phyloP scores from a whole-genome alignment of 2,888 invertebrate species.

The Acanthosoma haemorrhoidale region DNA sequence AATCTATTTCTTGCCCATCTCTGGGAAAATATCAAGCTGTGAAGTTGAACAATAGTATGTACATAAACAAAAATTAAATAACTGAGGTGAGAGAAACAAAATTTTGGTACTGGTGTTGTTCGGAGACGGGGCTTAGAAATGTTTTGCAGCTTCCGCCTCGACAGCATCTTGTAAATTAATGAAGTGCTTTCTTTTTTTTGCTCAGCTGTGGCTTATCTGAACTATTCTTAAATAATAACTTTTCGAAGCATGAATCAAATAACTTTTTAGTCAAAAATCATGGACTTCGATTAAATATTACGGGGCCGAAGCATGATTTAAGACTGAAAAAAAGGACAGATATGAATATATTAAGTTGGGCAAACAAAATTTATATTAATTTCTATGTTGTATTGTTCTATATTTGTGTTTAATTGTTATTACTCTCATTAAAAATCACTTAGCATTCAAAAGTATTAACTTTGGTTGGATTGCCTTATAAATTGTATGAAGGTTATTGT shows the following conservation, averaged over 20 bases:
- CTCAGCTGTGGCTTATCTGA: neutral
- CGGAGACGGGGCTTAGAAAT: neutral
- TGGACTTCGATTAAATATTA: neutral
- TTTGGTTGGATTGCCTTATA: no score
- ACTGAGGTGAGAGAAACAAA: neutral
- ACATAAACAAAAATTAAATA: neutral
- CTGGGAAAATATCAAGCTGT: no score
- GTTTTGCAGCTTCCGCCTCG: neutral
- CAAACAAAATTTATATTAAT: no score
- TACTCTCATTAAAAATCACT: no score
- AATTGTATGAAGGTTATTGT: no score
- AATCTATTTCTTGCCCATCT: no score
- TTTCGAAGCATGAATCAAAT: no score
- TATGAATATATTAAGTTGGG: no score
- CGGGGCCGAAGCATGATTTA: neutral
- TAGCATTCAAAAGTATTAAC: no score
- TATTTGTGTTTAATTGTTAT: no score
- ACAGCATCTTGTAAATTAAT: neutral
- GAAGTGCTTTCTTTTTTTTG: neutral
- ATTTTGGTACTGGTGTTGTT: neutral
- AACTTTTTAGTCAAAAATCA: neutral
- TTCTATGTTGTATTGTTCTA: no score
- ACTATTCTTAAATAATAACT: neutral
- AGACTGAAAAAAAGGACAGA: neutral
- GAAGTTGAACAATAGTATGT: no score